Percentiles rank a stretch among this genome's conserved stretches.
These are phyloP conservation scores for Lethocerus indicus DNA, from an alignment of 1,140 invertebrate genomes.

Conservation along the genomic window DNA sequence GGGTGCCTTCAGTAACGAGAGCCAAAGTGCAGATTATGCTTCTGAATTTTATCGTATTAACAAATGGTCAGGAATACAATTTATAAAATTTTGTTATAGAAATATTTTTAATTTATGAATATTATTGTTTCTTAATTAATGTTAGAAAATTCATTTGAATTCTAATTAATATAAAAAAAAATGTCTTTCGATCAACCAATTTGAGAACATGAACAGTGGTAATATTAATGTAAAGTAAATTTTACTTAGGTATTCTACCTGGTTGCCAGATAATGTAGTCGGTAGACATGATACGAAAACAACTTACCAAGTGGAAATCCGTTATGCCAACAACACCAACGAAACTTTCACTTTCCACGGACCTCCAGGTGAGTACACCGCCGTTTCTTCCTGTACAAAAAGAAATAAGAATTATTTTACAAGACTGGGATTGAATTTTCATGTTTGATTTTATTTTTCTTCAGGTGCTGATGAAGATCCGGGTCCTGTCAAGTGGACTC, in stretches of 20 bases:
- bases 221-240: neutral
- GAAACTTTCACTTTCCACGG: slow-evolving; percentile 90
- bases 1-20: slow-evolving; percentile 52
- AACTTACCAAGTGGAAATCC: slow-evolving; percentile 75
- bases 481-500: slow-evolving; percentile 83
- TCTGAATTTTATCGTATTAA: slow-evolving; percentile 80
- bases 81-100: too few relatives aligned
- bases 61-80: slow-evolving; percentile 81
- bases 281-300: slow-evolving; percentile 84
- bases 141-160: neutral
- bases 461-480: slow-evolving; percentile 64
- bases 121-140: too few relatives aligned
- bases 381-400: slow-evolving; percentile 13
- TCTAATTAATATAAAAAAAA: too few relatives aligned
- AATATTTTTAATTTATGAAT: too few relatives aligned
- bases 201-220: neutral
- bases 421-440: neutral
- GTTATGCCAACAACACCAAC: slow-evolving; percentile 90
- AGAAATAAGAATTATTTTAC: neutral
- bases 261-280: slow-evolving; percentile 72
- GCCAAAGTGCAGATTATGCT: slow-evolving; percentile 71
- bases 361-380: slow-evolving; percentile 41
- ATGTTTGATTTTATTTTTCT: slow-evolving; percentile 10
- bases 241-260: slow-evolving; percentile 45
- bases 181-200: too few relatives aligned